A percentile compares a stretch with the other conserved stretches of the same genome.
Conservation (phyloP, 1,140 invertebrate species). For the Thalassaphorura encarpata region DNA sequence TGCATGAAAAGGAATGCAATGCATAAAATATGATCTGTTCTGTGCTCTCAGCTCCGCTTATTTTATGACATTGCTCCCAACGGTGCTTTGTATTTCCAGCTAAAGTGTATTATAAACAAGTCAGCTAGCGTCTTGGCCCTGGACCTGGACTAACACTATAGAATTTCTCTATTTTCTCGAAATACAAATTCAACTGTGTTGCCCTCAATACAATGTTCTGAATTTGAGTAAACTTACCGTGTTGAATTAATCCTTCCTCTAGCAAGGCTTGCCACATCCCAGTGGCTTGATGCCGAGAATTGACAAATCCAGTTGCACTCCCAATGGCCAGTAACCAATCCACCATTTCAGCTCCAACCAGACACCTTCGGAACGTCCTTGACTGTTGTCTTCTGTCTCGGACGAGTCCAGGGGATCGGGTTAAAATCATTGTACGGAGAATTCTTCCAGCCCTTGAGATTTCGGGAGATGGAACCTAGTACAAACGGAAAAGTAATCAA, state of each 20-base stretch:
- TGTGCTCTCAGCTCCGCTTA: too few relatives aligned
- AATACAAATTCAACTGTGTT: too few relatives aligned
- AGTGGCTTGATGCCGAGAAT: constrained; percentile 58
- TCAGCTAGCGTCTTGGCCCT: too few relatives aligned
- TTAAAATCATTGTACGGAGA: constrained; percentile 55
- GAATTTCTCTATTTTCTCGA: too few relatives aligned
- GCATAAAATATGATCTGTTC: too few relatives aligned
- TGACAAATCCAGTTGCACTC: constrained; percentile 42
- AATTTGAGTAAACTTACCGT: constrained; percentile 56
- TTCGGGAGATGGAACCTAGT: constrained; percentile 51
- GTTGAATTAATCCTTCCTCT: constrained; percentile 66
- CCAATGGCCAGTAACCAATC: constrained; percentile 56
- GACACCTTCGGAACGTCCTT: constrained; percentile 42
- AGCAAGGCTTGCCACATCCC: constrained; percentile 77
- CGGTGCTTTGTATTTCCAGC: too few relatives aligned
- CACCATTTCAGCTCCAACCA: constrained; percentile 56
- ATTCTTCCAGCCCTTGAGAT: constrained; percentile 58
- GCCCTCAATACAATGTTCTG: too few relatives aligned
- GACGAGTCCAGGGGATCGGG: constrained; percentile 50
- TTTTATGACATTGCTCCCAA: too few relatives aligned
- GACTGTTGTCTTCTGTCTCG: constrained; percentile 48
- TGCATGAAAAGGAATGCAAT: too few relatives aligned
- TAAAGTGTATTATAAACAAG: too few relatives aligned
- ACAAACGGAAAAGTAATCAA: too few relatives aligned
- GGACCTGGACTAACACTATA: too few relatives aligned